phyloP scores from a whole-genome alignment of 2,113 vertebrate species.

The Thymallus thymallus region DNA sequence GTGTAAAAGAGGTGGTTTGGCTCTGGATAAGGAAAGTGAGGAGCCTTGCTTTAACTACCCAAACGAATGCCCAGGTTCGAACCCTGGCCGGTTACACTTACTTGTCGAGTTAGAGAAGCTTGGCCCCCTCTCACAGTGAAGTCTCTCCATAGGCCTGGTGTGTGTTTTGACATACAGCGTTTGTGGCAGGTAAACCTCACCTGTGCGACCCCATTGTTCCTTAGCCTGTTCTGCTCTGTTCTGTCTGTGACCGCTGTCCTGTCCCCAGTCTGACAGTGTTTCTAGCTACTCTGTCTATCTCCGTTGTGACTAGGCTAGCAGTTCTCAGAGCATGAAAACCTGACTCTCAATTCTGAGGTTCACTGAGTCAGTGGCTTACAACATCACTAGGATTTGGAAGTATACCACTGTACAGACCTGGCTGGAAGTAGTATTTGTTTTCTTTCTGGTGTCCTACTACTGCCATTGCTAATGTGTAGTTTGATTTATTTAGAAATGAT shows the following conservation, averaged over 20 bases:
- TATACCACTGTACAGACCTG: too few species aligned
- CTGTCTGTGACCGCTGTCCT: neutral
- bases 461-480: too few species aligned
- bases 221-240: neutral
- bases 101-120: neutral
- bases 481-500: too few species aligned
- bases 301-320: neutral
- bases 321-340: neutral
- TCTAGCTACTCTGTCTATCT: neutral
- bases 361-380: too few species aligned
- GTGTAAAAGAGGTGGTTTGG: too few species aligned
- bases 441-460: too few species aligned
- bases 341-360: neutral
- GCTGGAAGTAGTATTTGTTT: too few species aligned
- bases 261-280: neutral
- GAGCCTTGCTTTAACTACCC: too few species aligned
- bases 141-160: neutral
- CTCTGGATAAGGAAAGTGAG: too few species aligned
- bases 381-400: too few species aligned
- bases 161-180: conserved; percentile 5
- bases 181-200: conserved; percentile 14
- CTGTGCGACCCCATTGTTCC: conserved; percentile 4
- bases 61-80: too few species aligned
- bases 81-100: too few species aligned
- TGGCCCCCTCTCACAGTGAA: neutral